These are phyloP conservation scores for Acestrorhynchus altus DNA, from an alignment of 2,797 vertebrate genomes.

Conservation along the genomic window DNA sequence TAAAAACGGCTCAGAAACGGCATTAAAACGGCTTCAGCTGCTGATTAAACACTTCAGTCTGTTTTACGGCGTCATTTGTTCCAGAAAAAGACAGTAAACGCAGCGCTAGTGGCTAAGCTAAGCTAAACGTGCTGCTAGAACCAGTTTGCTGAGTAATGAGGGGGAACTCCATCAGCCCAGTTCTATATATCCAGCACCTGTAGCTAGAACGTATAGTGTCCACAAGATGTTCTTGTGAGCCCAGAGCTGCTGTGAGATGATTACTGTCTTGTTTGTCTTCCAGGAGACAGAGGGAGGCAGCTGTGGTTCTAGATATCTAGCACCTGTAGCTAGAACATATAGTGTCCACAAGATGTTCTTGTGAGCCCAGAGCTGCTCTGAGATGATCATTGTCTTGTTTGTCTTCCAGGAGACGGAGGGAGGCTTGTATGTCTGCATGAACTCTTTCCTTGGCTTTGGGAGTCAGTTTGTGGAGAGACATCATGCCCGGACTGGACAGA, in stretches of 20 bases:
- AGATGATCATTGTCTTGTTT: not conserved
- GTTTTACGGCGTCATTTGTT: too few species aligned
- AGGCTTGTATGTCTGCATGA: conserved; percentile 97
- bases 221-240: too few species aligned
- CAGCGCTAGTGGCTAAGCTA: not conserved
- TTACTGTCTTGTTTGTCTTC: conserved; percentile 5
- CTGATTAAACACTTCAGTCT: too few species aligned
- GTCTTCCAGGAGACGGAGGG: conserved; percentile 89
- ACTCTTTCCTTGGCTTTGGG: conserved; percentile 95
- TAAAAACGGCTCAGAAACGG: too few species aligned
- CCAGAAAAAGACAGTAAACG: too few species aligned
- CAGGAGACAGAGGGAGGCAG: conserved; percentile 95
- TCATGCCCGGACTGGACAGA: conserved; percentile 88
- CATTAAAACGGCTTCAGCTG: too few species aligned
- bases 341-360: too few species aligned
- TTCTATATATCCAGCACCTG: not conserved
- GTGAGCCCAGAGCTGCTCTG: too few species aligned
- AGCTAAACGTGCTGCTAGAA: not conserved
- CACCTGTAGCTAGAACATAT: too few species aligned
- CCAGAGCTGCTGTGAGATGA: too few species aligned
- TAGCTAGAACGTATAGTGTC: too few species aligned
- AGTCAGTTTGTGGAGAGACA: conserved; percentile 92
- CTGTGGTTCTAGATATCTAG: not conserved
- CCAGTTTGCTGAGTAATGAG: conserved; percentile 49
- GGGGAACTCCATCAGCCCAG: too few species aligned